These are phyloP conservation scores for Phaethornis superciliosus DNA, from an alignment of 2,113 vertebrate genomes.

Conservation along the genomic window DNA sequence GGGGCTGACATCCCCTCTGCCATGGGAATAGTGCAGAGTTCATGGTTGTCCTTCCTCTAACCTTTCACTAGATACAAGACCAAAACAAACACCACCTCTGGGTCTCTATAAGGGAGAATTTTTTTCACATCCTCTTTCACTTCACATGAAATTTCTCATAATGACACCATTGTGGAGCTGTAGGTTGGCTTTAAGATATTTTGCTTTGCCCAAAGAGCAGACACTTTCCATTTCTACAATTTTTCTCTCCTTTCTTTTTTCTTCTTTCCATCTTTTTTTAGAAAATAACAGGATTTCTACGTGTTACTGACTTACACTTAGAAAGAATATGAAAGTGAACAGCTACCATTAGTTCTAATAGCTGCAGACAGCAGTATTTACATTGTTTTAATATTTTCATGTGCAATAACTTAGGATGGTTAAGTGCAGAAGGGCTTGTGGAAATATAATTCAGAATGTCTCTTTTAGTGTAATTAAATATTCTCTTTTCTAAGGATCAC, in stretches of 20 bases:
- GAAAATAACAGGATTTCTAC: background rate
- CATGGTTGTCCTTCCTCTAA: slow-evolving; percentile 65
- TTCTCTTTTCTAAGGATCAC: background rate
- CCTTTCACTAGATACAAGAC: slow-evolving; percentile 64
- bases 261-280: background rate
- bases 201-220: slow-evolving; percentile 17
- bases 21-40: slow-evolving; percentile 30
- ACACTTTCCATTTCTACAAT: slow-evolving; percentile 59
- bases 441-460: background rate
- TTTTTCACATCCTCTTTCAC: slow-evolving; percentile 77
- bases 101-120: slow-evolving; percentile 44
- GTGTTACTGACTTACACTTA: background rate
- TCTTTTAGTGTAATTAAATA: background rate
- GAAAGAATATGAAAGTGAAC: background rate
- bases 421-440: background rate
- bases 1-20: background rate
- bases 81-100: slow-evolving; percentile 63
- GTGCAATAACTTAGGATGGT: background rate
- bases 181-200: slow-evolving; percentile 30
- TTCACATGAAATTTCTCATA: slow-evolving; percentile 71
- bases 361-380: background rate
- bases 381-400: background rate
- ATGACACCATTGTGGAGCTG: slow-evolving; percentile 60
- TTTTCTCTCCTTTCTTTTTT: slow-evolving; percentile 3
- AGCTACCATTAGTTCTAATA: background rate